A percentile compares a stretch with the other conserved stretches of the same genome.
Evolutionary conservation across 2,888 invertebrate species (phyloP).

Genomic region (Phortica okadai): DNA sequence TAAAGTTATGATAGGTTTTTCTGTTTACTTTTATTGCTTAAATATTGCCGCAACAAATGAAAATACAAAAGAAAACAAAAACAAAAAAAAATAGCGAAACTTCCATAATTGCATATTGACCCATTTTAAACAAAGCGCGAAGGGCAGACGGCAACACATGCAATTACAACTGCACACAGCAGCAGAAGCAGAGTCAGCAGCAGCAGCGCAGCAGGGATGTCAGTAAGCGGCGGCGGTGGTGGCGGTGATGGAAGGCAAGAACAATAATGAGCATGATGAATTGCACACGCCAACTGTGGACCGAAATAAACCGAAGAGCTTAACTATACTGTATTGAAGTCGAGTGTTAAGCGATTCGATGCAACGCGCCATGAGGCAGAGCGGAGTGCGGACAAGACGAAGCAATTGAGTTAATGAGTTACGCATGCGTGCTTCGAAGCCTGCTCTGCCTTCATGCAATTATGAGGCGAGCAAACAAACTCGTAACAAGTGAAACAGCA

Average conservation of each 20-base stretch:
- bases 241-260: conserved; percentile 36
- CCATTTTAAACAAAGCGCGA: conserved; percentile 59
- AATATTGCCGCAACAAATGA: conserved; percentile 10
- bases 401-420: conserved; percentile 54
- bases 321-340: background rate
- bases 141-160: conserved; percentile 33
- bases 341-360: conserved; percentile 37
- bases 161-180: conserved; percentile 10
- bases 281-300: background rate
- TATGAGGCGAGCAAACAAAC: conserved; percentile 52
- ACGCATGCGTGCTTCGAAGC: conserved; percentile 61
- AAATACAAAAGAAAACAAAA: background rate
- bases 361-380: background rate
- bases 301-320: background rate
- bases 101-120: conserved; percentile 69
- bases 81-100: conserved; percentile 33
- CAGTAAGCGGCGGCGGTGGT: conserved; percentile 1
- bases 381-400: no score
- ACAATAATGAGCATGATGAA: conserved; percentile 27
- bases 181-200: background rate
- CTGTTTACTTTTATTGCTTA: background rate
- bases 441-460: conserved; percentile 55
- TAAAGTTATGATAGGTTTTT: background rate
- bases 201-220: background rate
- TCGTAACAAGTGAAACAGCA: conserved; percentile 26